These are phyloP conservation scores for Phenganax subtilis DNA, from an alignment of 92 coral and sea anemone species.

Conservation along the genomic window DNA sequence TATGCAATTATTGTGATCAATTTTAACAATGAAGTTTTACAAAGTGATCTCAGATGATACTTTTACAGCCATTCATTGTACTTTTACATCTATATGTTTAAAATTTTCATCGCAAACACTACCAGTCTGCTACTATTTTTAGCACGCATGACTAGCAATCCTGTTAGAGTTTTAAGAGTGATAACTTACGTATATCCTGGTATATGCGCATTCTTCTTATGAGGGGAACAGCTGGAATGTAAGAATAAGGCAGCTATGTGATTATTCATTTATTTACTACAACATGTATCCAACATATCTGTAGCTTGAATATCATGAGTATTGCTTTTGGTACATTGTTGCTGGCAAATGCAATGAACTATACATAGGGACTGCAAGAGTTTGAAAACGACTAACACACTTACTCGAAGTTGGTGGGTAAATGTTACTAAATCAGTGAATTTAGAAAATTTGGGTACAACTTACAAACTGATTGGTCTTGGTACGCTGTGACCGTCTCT, in stretches of 20 bases:
- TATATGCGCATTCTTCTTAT: constrained; percentile 71
- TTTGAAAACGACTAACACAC: too few relatives aligned
- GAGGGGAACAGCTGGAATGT: constrained; percentile 75
- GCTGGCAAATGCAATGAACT: too few relatives aligned
- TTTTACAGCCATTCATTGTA: not conserved
- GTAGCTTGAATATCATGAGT: too few relatives aligned
- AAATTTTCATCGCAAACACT: not conserved
- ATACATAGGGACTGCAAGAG: too few relatives aligned
- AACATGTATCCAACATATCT: too few relatives aligned
- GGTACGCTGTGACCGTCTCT: constrained; percentile 71
- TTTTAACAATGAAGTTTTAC: not conserved
- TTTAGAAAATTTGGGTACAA: not conserved
- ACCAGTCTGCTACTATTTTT: not conserved
- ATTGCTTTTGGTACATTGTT: not conserved
- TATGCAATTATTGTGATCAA: constrained; percentile 16
- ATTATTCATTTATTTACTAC: too few relatives aligned
- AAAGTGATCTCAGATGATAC: not conserved
- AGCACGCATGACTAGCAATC: not conserved
- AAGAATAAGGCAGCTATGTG: not conserved
- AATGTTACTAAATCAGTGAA: too few relatives aligned
- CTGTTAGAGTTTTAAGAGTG: not conserved
- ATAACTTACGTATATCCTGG: constrained; percentile 89
- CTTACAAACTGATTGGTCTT: constrained; percentile 84
- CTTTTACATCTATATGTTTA: not conserved
- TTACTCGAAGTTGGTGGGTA: too few relatives aligned